A percentile compares a stretch with the other conserved stretches of the same genome.
Evolutionary conservation across 2,888 invertebrate genomes (phyloP).

Genomic region (Tachina fera): DNA sequence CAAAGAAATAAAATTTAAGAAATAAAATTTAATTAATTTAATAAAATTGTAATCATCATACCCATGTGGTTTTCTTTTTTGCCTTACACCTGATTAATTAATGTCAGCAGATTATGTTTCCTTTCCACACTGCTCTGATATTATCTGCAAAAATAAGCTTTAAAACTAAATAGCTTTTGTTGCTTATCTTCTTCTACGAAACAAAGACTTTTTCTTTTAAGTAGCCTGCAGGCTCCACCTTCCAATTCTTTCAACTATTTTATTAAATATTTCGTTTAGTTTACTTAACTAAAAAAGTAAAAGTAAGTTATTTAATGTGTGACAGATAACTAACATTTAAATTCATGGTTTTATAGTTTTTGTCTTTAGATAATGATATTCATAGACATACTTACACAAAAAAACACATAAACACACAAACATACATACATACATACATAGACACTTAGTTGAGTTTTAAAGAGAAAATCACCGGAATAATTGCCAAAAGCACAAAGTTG

Average conservation of each 20-base stretch:
- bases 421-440: not conserved
- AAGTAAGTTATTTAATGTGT: conserved; percentile 24
- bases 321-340: conserved; percentile 4
- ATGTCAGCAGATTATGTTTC: not conserved
- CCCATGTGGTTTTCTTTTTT: too few relatives aligned
- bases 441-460: not conserved
- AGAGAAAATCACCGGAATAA: conserved; percentile 14
- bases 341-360: not conserved
- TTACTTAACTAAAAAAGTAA: conserved; percentile 15
- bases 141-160: not conserved
- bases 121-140: not conserved
- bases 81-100: too few relatives aligned
- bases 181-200: not conserved
- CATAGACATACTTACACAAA: not conserved
- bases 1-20: too few relatives aligned
- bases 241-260: not conserved
- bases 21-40: not conserved
- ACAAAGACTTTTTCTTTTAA: not conserved
- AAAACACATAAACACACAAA: not conserved
- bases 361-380: not conserved
- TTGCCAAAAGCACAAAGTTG: conserved; percentile 51
- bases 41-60: not conserved
- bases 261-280: not conserved
- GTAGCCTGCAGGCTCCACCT: not conserved
- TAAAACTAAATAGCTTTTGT: not conserved